phyloP scores from a whole-genome alignment of 2,888 invertebrate species.

The Cephus rjabovi region DNA sequence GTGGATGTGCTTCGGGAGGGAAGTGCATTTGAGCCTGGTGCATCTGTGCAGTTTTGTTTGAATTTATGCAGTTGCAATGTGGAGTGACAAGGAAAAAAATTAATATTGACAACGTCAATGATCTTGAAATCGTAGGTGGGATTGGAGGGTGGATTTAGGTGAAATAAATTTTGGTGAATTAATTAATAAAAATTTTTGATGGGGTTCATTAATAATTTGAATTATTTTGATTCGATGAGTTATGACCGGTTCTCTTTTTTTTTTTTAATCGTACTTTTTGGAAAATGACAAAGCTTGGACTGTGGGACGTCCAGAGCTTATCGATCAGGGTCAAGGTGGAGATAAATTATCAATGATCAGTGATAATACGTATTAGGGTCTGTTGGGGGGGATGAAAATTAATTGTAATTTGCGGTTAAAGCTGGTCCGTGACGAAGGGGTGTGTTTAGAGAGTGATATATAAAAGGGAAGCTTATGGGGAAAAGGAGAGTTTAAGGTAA shows the following conservation, averaged over 20 bases:
- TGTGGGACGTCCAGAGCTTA: not conserved
- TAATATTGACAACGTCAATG: too few species aligned
- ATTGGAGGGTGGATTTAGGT: too few species aligned
- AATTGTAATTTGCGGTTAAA: not conserved
- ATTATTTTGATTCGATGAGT: too few species aligned
- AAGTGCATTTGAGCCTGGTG: not conserved
- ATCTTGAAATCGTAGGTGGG: too few species aligned
- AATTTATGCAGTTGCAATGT: not conserved
- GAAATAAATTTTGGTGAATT: too few species aligned
- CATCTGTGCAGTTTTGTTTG: not conserved
- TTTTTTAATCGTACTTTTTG: too few species aligned
- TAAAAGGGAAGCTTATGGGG: not conserved
- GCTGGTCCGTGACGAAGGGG: not conserved
- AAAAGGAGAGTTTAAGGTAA: not conserved
- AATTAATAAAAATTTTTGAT: too few species aligned
- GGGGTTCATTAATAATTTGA: too few species aligned
- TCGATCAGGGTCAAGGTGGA: not conserved
- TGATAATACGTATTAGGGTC: not conserved
- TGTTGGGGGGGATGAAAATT: not conserved
- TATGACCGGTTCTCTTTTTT: too few species aligned
- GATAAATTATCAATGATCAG: not conserved
- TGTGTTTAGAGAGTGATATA: not conserved
- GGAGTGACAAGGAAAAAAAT: too few species aligned
- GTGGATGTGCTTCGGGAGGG: not conserved
- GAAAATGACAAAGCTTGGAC: too few species aligned